These are phyloP conservation scores for Calliopsis andreniformis DNA, from an alignment of 1,140 invertebrate genomes.

Conservation along the genomic window DNA sequence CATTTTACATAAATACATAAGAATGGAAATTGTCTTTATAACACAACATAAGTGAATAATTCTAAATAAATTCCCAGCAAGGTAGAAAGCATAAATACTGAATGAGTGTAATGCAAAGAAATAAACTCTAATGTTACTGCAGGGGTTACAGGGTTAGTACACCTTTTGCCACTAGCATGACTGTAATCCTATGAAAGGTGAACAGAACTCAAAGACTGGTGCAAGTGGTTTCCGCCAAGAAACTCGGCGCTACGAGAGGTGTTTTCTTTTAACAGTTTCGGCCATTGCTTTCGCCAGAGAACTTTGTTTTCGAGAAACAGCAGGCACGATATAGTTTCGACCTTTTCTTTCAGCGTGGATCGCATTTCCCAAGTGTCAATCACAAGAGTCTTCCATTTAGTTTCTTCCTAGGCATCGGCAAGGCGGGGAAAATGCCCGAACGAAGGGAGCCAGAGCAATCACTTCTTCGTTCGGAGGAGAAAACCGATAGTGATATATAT, in stretches of 20 bases:
- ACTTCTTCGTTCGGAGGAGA: slow-evolving; percentile 6
- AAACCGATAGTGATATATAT: slow-evolving; percentile 9
- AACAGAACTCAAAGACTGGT: no score
- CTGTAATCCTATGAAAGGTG: no score
- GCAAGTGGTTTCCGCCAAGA: not conserved
- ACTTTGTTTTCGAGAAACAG: not conserved
- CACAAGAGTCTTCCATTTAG: slow-evolving; percentile 37
- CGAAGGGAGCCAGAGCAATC: not conserved
- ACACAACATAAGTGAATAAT: no score
- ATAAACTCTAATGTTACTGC: no score
- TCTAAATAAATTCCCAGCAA: no score
- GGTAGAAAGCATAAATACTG: no score
- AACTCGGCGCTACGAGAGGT: not conserved
- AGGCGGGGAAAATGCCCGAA: not conserved
- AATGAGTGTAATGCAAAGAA: no score
- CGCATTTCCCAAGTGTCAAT: slow-evolving; percentile 46
- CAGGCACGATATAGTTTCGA: slow-evolving; percentile 5
- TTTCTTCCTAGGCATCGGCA: slow-evolving; percentile 19
- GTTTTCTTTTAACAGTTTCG: slow-evolving; percentile 5
- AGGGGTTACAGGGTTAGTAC: no score
- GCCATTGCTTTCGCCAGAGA: not conserved
- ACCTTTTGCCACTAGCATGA: no score
- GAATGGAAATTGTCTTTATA: no score
- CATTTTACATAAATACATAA: no score
- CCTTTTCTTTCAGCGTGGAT: slow-evolving; percentile 8